Base-by-base conservation (phyloP, 2,888 invertebrate species). In the Scaptomyza cyrtandrae region DNA sequence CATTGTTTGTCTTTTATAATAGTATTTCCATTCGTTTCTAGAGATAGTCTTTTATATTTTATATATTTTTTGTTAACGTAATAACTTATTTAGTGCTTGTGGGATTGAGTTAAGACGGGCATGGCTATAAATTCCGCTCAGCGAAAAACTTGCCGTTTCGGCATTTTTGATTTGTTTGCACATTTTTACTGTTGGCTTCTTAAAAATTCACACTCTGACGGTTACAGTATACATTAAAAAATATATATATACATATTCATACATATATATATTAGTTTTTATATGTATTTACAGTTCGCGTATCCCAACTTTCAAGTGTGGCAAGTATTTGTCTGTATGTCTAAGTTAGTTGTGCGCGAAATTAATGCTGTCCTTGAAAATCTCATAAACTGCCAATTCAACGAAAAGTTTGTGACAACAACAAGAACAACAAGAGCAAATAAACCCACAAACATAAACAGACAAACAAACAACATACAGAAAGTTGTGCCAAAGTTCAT, bases 291-390 rank as follows among this genome's bases (percentile, higher is more conserved):
- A 54, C 54, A 60, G 48, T 58, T 60, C 46, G 60, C 66, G 63
- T 60, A 62, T 67, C 59, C 58, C 39, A 79, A 73, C 63, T 78
- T 76, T 80, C 52, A 72, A 80, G 65, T 62, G 68, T 27, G n/a
- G 31, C 33, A 24, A 11, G 11, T 48, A 9, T 50, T 55, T 56
- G 39, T 16, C 13, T 31, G 11, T 52, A 33, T 16, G 33, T 24
- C 0, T 24, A 24, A 31, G 41, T 29, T 66, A 65, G 67, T 63
- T 76, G 60, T 44, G 57, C 62, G 66, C 56, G 58, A 71, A 79
- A 82, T 85, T 80, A 86, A 88, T 83, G 86, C 59, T 77, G 77
- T 73, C 86, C 85, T 85, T 85, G 88, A 87, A 82, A 88, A 79
- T 67, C 79, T 73, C 79, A 85, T 79, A 88, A 85, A 82, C 82